Evolutionary conservation across 2,888 invertebrate genomes (phyloP).

Genomic region (Hydrotaea cyrtoneurina): DNA sequence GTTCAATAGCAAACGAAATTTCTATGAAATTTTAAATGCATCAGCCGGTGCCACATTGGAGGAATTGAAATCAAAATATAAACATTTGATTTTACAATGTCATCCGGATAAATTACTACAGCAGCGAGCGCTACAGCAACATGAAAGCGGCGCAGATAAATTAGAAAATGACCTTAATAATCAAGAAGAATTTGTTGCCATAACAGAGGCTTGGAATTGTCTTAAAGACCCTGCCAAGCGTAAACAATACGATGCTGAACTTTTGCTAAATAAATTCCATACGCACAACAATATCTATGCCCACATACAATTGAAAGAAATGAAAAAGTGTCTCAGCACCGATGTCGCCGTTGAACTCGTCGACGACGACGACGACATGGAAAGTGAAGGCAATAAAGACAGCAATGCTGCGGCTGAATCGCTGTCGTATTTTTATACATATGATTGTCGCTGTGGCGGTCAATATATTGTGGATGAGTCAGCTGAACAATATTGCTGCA

Average conservation of each 20-base stretch:
- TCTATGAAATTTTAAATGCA: slow-evolving; percentile 77
- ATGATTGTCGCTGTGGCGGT: slow-evolving; percentile 88
- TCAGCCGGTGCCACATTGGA: slow-evolving; percentile 73
- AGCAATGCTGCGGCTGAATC: slow-evolving; percentile 70
- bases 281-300: slow-evolving; percentile 83
- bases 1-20: slow-evolving; percentile 68
- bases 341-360: slow-evolving; percentile 41
- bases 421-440: slow-evolving; percentile 77
- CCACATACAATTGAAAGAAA: slow-evolving; percentile 80
- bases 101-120: slow-evolving; percentile 79
- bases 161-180: slow-evolving; percentile 51
- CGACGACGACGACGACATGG: slow-evolving; percentile 35
- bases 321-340: slow-evolving; percentile 76
- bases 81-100: slow-evolving; percentile 79
- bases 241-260: slow-evolving; percentile 85
- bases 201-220: slow-evolving; percentile 88
- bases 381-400: slow-evolving; percentile 38
- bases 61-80: slow-evolving; percentile 78
- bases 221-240: slow-evolving; percentile 84
- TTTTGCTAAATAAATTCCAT: slow-evolving; percentile 83
- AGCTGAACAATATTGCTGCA: slow-evolving; percentile 68
- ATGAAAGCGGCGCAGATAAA: slow-evolving; percentile 45
- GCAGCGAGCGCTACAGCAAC: slow-evolving; percentile 49
- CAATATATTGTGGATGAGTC: slow-evolving; percentile 78
- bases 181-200: slow-evolving; percentile 80